phyloP scores from a whole-genome alignment of 2,797 vertebrate genomes.

The Craterocephalus amniculus region DNA sequence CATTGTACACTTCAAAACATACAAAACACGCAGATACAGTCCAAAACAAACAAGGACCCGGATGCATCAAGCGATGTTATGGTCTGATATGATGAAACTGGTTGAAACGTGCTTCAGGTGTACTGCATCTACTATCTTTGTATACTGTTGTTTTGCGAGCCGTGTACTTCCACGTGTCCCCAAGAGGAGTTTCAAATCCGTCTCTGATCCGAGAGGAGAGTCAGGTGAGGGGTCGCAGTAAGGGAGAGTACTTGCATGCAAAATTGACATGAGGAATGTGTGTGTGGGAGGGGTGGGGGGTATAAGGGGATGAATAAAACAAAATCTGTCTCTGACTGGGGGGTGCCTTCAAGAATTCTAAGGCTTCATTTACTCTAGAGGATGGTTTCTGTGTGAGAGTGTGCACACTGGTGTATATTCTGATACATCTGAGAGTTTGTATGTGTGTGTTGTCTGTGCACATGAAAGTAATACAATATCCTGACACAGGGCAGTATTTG shows the following conservation, averaged over 20 bases:
- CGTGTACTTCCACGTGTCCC: slow-evolving; percentile 33
- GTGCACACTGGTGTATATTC: slow-evolving; percentile 52
- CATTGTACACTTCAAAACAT: slow-evolving; percentile 33
- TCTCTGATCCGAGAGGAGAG: slow-evolving; percentile 67
- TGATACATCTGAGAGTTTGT: slow-evolving; percentile 52
- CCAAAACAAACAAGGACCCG: slow-evolving; percentile 55
- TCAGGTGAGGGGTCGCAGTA: slow-evolving; percentile 69
- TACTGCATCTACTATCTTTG: slow-evolving; percentile 47
- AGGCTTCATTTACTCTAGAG: slow-evolving; percentile 83
- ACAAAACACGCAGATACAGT: slow-evolving; percentile 38
- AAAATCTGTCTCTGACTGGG: slow-evolving; percentile 77
- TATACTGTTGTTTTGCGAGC: slow-evolving; percentile 50
- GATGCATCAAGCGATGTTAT: slow-evolving; percentile 52
- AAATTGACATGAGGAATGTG: slow-evolving; percentile 78
- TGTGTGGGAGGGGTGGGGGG: slow-evolving; percentile 20
- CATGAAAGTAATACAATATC: slow-evolving; percentile 74
- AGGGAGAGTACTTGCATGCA: slow-evolving; percentile 75
- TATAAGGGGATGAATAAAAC: slow-evolving; percentile 82
- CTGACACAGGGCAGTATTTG: slow-evolving; percentile 76
- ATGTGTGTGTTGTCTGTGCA: slow-evolving; percentile 45
- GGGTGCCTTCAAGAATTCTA: slow-evolving; percentile 83
- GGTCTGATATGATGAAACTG: slow-evolving; percentile 76
- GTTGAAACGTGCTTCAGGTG: slow-evolving; percentile 77
- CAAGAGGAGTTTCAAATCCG: slow-evolving; percentile 70
- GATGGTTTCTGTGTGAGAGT: slow-evolving; percentile 57